A percentile compares a stretch with the other conserved stretches of the same genome.
Conservation (phyloP, 2,888 invertebrate genomes). For the Abrostola tripartita region DNA sequence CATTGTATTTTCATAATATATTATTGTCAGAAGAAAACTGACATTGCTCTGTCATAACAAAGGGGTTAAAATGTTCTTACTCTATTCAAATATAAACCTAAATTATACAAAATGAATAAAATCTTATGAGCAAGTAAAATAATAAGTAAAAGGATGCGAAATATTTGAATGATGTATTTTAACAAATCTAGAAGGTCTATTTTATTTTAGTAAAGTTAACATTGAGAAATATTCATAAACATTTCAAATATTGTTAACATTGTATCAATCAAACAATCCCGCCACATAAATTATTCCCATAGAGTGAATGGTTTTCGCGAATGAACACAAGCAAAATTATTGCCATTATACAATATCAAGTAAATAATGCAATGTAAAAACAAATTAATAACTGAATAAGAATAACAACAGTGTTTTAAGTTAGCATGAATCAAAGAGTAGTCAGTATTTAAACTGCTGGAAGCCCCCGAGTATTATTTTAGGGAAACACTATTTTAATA, state of each 20-base stretch:
- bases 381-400: too few species aligned
- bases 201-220: neutral
- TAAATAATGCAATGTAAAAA: too few species aligned
- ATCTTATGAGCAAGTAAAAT: neutral
- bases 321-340: neutral
- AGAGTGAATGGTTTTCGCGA: neutral
- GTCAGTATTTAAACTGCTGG: too few species aligned
- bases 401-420: too few species aligned
- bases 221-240: neutral
- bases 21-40: constrained; percentile 1
- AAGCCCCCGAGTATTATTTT: too few species aligned
- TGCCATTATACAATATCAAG: neutral
- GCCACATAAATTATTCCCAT: neutral
- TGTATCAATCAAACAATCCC: neutral
- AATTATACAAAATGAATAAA: neutral
- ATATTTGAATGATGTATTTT: neutral
- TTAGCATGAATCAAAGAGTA: too few species aligned
- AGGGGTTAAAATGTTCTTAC: neutral
- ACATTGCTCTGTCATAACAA: constrained; percentile 1
- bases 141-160: neutral
- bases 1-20: neutral
- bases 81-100: neutral
- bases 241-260: neutral
- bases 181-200: neutral
- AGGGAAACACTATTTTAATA: too few species aligned